Evolutionary conservation across 2,888 invertebrate genomes (phyloP), one percentile per base, ranked within the genome.

Genomic region (Oxyteleia sp.): DNA sequence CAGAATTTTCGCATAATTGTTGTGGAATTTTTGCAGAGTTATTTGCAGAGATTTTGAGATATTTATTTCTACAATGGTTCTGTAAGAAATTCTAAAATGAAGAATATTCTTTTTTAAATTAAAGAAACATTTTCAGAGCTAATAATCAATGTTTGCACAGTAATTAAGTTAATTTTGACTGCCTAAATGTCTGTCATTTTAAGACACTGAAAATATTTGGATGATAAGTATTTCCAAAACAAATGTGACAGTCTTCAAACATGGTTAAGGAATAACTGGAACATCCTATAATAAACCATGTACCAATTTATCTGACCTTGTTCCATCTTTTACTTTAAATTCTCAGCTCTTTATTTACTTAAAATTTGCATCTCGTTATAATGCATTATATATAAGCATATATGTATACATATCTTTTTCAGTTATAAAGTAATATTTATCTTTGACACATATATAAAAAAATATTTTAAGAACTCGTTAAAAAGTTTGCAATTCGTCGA

Each of bases 251-350:
- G 35, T 69, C 63, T 61, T 68, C 68, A n/a, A 69, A 55, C 61
- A 69, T 78, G 66, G 61, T 53, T 59, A 68, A 59, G 51, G 68
- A 76, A 55, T 78, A 78, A 69, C 69, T 78, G 61, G 78, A 69
- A 69, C 69, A 53, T 78, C 53, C 47, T 78, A 63, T 78, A 78
- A 78, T 78, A 76, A 76, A 59, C 76, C 68, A 76, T 76, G 59
- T 13, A 76, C 76, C 76, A 26, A 76, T 66, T 68, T 76, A 68
- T 32, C 76, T 16, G 76, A 59, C 76, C 76, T 76, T 76, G 76
- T 20, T 75, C 38, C 47, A 75, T 57, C 64, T 57, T 32, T 13
- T 1, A 13, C 35, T 18, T 23, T 23, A 74, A 55, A 55, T 45
- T 55, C 35, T 47, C 15, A n/a, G n/a, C n/a, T n/a, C n/a, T n/a